A percentile compares a stretch with the other conserved stretches of the same genome.
Conservation (phyloP, 2,113 vertebrate species). For the Malurus elegans region DNA sequence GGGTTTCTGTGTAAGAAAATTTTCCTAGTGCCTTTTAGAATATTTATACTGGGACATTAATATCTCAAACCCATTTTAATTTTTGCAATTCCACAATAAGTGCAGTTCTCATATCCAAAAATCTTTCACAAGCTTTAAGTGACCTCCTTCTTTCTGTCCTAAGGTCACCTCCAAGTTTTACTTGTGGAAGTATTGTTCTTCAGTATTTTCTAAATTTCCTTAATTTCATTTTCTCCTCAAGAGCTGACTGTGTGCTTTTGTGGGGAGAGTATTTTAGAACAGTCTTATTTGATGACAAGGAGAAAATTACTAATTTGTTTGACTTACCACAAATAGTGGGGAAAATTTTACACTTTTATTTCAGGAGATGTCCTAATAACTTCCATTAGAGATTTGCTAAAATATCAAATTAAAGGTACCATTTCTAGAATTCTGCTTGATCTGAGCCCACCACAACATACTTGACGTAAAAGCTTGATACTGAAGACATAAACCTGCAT, state of each 20-base stretch:
- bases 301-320: neutral
- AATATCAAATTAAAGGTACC: neutral
- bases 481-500: neutral
- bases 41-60: neutral
- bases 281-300: neutral
- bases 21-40: neutral
- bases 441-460: neutral
- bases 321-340: neutral
- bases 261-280: neutral
- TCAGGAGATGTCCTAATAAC: neutral
- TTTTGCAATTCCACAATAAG: neutral
- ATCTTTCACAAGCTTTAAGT: neutral
- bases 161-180: neutral
- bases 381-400: neutral
- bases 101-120: neutral
- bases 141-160: neutral
- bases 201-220: neutral
- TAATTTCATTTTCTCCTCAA: neutral
- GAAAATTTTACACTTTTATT: neutral
- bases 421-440: neutral
- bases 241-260: neutral
- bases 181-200: neutral
- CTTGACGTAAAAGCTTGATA: neutral
- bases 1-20: neutral
- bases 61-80: neutral